Evolutionary conservation across 2,888 invertebrate species (phyloP), one percentile per base, ranked within the genome.

Genomic region (Melitaea athalia): DNA sequence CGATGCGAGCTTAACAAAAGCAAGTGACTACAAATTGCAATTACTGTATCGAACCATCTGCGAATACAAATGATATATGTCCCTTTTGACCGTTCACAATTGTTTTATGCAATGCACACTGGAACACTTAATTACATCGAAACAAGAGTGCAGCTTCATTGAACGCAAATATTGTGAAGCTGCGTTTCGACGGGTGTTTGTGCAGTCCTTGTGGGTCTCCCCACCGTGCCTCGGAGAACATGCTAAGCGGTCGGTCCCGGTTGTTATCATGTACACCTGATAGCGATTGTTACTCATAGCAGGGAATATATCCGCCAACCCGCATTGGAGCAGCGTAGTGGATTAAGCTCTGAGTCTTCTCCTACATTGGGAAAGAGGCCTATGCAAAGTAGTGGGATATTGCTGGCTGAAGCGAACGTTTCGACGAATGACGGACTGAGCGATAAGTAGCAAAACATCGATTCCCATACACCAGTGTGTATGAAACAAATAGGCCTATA

Each of bases 101-200:
- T 75, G 76, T 75, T 72, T 72, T 72, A 69, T 72, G 67, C 64
- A 71, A 73, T 71, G 67, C 74, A 72, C 76, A 76, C 74, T 74
- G 70, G 65, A 73, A 72, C 79, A 79, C 77, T 77, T 79, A 80
- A 82, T 80, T 78, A 76, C 76, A 76, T 78, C 79, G 77, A 75
- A 75, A 72, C 57, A 72, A 73, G 74, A 76, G 67, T 63, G 68
- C 68, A 57, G 66, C 72, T 72, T 55, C 57, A 67, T 72, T 67
- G 62, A 70, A 68, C 53, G 52, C 64, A 61, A 68, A 68, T 66
- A 53, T 50, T 64, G 62, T 70, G 63, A 72, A 59, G 68, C 70
- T 59, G 38, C 10, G 53, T 55, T 43, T 57, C 69, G 47, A 24
- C 24, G 24, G n/a, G n/a, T n/a, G n/a, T n/a, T n/a, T n/a, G n/a